A percentile compares a stretch with the other conserved stretches of the same genome.
phyloP scores from a whole-genome alignment of 2,113 vertebrate species.

The Sciurus niger region DNA sequence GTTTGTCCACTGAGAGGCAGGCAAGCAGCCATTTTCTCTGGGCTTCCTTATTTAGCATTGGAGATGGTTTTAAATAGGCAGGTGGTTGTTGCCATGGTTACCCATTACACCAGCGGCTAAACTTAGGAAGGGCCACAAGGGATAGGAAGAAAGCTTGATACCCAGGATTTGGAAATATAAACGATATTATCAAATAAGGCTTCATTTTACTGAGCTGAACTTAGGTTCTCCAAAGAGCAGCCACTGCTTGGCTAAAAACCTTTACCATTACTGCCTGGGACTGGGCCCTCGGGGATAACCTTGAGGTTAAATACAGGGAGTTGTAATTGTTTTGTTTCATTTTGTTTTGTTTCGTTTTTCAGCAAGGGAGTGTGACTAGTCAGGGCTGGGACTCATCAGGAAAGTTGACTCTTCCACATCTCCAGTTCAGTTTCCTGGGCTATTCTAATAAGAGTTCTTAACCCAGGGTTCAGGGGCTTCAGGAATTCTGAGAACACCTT shows the following conservation, averaged over 20 bases:
- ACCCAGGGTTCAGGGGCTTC: neutral
- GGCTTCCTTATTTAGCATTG: constrained; percentile 82
- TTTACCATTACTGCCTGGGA: neutral
- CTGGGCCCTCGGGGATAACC: neutral
- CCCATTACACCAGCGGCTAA: constrained; percentile 84
- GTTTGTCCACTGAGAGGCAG: constrained; percentile 78
- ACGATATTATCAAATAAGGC: constrained; percentile 77
- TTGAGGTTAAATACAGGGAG: constrained; percentile 60
- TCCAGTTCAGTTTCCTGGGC: constrained; percentile 20
- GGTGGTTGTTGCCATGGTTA: constrained; percentile 86
- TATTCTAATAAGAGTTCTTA: constrained; percentile 45
- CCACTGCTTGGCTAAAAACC: constrained; percentile 53
- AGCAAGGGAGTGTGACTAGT: neutral
- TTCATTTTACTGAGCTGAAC: constrained; percentile 54
- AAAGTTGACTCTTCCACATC: constrained; percentile 41
- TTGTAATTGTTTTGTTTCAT: constrained; percentile 44
- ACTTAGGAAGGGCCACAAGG: constrained; percentile 84
- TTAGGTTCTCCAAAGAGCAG: constrained; percentile 67
- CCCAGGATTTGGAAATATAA: constrained; percentile 82
- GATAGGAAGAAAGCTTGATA: constrained; percentile 82
- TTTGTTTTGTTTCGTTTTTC: constrained; percentile 48
- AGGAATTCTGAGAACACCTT: neutral
- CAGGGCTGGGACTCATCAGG: constrained; percentile 17
- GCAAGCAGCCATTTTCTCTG: constrained; percentile 72
- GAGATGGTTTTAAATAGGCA: constrained; percentile 84